Base-by-base conservation (phyloP, 2,797 vertebrate species). In the Uromys caudimaculatus region DNA sequence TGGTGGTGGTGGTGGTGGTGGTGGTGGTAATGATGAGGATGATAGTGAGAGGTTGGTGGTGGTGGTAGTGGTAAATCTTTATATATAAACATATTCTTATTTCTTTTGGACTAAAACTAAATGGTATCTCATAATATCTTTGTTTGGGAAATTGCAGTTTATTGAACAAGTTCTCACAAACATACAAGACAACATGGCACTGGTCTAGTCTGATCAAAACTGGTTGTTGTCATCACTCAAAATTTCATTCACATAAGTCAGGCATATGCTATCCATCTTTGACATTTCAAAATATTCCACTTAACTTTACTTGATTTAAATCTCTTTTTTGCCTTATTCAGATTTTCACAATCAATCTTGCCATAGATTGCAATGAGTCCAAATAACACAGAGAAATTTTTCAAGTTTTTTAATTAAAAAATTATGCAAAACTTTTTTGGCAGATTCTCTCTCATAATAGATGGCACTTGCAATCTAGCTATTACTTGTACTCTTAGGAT, bases 351-450 rank as follows among this genome's bases (percentile, higher is more conserved):
- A 97, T 50, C 64, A 64, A 95, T 96, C 32, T 91, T 97, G 89
- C 86, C 91, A 89, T 29, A 29, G 71, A 95, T 94, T 64, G 4
- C 64, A 27, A 23, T 0, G 56, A 97, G 54, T 62, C 79, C 41
- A 95, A 44, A 97, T 38, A 79, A 87, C 89, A 89, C 19, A 81
- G 41, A 93, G 44, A 81, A 90, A 60, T 23, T 94, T 67, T 79
- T 95, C 50, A 88, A 97, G 81, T 54, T 56, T 92, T 94, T 95
- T 97, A 91, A 91, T 62, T 94, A 95, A 95, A 96, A 96, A 97
- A 81, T 95, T 1, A 92, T 89, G 92, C 91, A 24, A 77, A 97
- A 82, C 2, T 91, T 77, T 67, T 0, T 91, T 85, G 50, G n/a
- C 62, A 62, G 29, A 73, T 93, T 64, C 52, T 95, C 96, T 93